phyloP scores from a whole-genome alignment of 2,888 invertebrate species.

The Cryptocephalus moraei region DNA sequence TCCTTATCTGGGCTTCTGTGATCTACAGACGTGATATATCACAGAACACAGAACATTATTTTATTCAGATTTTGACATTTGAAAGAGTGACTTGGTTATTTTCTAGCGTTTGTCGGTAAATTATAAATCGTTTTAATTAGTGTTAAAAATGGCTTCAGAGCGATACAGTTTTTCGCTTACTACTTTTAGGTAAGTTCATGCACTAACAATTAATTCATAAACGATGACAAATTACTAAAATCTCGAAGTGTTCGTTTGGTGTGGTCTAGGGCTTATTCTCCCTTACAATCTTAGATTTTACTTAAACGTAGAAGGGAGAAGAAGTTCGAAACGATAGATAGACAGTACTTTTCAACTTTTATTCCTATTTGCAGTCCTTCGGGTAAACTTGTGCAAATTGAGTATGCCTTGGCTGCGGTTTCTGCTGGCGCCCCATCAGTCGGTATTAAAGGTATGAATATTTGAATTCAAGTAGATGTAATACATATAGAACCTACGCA shows the following conservation, averaged over 20 bases:
- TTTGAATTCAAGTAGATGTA: neutral
- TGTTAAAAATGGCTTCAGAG: conserved; percentile 78
- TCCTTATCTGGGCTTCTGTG: no score
- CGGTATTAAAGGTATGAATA: conserved; percentile 79
- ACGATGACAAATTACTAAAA: conserved; percentile 2
- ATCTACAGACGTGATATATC: no score
- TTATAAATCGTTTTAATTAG: conserved; percentile 5
- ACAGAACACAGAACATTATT: no score
- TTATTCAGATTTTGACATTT: no score
- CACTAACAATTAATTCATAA: neutral
- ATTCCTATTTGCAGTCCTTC: conserved; percentile 64
- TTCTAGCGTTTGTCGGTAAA: neutral
- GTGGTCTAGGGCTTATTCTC: no score
- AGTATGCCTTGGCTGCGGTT: conserved; percentile 98
- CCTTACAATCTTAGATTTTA: no score
- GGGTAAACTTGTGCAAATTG: conserved; percentile 98
- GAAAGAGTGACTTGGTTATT: neutral
- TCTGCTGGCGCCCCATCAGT: conserved; percentile 98
- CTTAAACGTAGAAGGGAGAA: no score
- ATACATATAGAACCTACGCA: no score
- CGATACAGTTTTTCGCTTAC: conserved; percentile 95
- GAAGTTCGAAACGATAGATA: no score
- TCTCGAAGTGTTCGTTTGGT: conserved; percentile 3
- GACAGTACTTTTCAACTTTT: no score
- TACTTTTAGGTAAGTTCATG: conserved; percentile 57